Percentiles rank a stretch among this genome's conserved stretches.
Conservation (phyloP, 2,797 vertebrate genomes). For the Alca torda region DNA sequence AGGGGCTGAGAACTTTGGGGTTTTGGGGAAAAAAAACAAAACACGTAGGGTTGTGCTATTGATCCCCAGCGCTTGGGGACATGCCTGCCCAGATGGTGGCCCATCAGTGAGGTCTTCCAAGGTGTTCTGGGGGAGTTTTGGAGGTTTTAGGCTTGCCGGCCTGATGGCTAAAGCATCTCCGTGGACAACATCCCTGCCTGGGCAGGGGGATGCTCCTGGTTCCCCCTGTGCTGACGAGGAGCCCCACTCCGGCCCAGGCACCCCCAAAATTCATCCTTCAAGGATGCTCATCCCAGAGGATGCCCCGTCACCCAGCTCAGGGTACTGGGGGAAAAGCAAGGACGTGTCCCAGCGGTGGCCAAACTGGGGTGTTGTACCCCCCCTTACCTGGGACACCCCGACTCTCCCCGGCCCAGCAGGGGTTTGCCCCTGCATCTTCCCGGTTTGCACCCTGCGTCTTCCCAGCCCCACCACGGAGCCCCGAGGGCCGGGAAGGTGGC, state of each 20-base stretch:
- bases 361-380: neutral
- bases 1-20: neutral
- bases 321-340: too few species aligned
- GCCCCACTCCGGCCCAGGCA: rapidly evolving
- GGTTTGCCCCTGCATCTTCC: too few species aligned
- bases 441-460: rapidly evolving
- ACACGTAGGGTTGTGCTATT: rapidly evolving
- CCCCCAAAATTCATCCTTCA: neutral
- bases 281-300: neutral
- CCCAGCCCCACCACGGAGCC: rapidly evolving
- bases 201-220: too few species aligned
- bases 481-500: rapidly evolving
- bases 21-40: rapidly evolving
- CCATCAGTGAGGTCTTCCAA: rapidly evolving
- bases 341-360: rapidly evolving
- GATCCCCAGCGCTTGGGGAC: rapidly evolving
- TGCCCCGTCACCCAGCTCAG: rapidly evolving
- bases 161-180: too few species aligned
- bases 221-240: rapidly evolving
- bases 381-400: rapidly evolving
- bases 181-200: rapidly evolving
- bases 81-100: neutral
- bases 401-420: rapidly evolving
- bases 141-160: neutral
- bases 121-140: neutral